Evolutionary conservation across 2,888 invertebrate species (phyloP).

Genomic region (Spodoptera littoralis): DNA sequence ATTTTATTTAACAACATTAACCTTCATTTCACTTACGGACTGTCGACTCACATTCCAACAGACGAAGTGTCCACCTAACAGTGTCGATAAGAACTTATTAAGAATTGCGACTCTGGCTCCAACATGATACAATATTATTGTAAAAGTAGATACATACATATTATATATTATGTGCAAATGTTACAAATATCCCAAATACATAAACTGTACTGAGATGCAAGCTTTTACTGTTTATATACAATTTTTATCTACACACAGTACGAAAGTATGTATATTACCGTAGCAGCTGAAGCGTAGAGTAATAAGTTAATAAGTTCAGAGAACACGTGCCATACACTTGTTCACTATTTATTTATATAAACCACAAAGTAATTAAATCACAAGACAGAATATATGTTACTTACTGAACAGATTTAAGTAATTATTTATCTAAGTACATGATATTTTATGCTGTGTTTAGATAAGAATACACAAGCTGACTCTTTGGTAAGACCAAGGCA

Average conservation of each 20-base stretch:
- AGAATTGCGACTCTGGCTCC: conserved; percentile 68
- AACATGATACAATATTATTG: conserved; percentile 51
- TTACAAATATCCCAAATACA: conserved; percentile 54
- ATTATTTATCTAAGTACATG: background rate
- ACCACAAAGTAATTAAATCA: conserved; percentile 17
- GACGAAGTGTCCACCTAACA: conserved; percentile 70
- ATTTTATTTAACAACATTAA: conserved; percentile 74
- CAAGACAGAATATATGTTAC: conserved; percentile 7
- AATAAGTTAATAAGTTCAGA: conserved; percentile 1
- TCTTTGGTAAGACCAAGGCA: conserved; percentile 12
- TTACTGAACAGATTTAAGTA: conserved; percentile 9
- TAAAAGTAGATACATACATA: conserved; percentile 23
- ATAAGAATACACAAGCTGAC: conserved; percentile 48
- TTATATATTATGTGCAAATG: conserved; percentile 39
- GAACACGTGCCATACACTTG: conserved; percentile 30
- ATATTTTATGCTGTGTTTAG: conserved; percentile 60
- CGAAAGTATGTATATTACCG: conserved; percentile 10
- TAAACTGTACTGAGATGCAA: conserved; percentile 77
- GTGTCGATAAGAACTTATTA: conserved; percentile 76
- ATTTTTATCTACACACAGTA: conserved; percentile 60
- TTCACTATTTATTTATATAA: conserved; percentile 21
- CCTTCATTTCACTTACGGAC: conserved; percentile 78
- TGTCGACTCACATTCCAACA: conserved; percentile 76
- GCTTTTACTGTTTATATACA: conserved; percentile 67
- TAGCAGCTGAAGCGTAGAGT: conserved; percentile 28